Percentiles rank a stretch among this genome's conserved stretches.
These are phyloP conservation scores for Zaprionus africanus DNA, from an alignment of 1,140 invertebrate species.

Conservation along the genomic window DNA sequence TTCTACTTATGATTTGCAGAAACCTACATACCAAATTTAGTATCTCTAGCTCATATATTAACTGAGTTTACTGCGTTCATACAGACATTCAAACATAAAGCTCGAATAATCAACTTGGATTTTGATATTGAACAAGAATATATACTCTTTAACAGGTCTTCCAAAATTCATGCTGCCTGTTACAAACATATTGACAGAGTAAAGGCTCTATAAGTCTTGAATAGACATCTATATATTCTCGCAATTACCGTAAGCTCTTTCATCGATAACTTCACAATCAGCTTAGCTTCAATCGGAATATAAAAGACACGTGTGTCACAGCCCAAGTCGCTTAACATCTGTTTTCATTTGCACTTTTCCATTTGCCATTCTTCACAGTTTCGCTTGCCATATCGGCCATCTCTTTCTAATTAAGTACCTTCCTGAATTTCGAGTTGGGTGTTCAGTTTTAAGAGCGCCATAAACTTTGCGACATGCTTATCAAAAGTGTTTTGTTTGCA, in stretches of 20 bases:
- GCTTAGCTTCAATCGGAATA: not conserved
- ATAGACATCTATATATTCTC: not conserved
- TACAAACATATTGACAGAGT: too few species aligned
- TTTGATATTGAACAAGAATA: too few species aligned
- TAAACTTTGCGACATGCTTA: slow-evolving; percentile 57
- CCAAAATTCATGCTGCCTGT: too few species aligned
- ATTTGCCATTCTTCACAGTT: not conserved
- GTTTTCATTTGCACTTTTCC: slow-evolving; percentile 4
- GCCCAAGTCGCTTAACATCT: slow-evolving; percentile 3
- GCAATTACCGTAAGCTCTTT: not conserved
- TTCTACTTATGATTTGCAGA: not conserved
- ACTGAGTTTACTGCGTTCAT: not conserved
- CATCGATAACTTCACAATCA: not conserved
- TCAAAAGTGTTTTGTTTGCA: slow-evolving; percentile 78
- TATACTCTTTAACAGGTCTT: too few species aligned
- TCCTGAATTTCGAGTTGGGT: not conserved
- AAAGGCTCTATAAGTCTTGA: not conserved
- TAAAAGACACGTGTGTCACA: slow-evolving; percentile 2
- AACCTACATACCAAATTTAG: not conserved
- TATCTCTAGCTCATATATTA: not conserved
- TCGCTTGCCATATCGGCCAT: slow-evolving; percentile 22
- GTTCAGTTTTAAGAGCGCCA: slow-evolving; percentile 44
- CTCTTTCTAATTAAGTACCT: slow-evolving; percentile 48
- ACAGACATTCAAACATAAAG: not conserved
- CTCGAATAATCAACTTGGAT: not conserved